Base-by-base conservation (phyloP, 1,140 invertebrate species). In the Calosoma granatense region DNA sequence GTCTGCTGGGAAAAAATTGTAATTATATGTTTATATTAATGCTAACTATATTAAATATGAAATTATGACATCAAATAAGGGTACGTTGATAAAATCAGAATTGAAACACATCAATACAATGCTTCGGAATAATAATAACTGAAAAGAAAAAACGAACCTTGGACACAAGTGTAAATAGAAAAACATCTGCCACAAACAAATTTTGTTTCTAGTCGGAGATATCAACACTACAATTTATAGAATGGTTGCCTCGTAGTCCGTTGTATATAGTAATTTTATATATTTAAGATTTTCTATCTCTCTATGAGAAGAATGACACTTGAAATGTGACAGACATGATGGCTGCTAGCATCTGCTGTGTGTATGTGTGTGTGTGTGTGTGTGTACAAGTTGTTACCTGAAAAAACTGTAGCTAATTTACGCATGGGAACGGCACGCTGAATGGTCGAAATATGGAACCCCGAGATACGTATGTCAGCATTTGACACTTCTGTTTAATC, bases 191-290 rank as follows among this genome's bases (percentile, higher is more conserved):
- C 6, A 9, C 6, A 36, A 36, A 36, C 6, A 36, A 36, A 36
- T 9, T 36, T 36, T 36, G 26, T 36, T 36, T 36, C 26, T 36
- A 36, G 26, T n/a, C n/a, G n/a, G 17, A 47, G 41, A 47, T 17
- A 47, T 47, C 15, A 4, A 47, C 41, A 47, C 41, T 47, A 47
- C 41, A 47, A 47, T 47, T 47, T 47, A 11, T 17, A 47, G 17
- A 9, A 47, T 12, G 9, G 17, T 9, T n/a, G 26, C 26, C 41
- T 12, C 3, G 6, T 12, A 9, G 6, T 11, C 15, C 15, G 9
- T 47, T 47, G 17, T 47, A 47, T 47, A 47, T 17, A 47, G 41
- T 47, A 47, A 47, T 47, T 47, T 47, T 47, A 47, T 47, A 47
- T 47, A 47, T 47, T 47, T 47, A 47, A 47, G 41, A 47, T 47